These are phyloP conservation scores for Belonocnema kinseyi DNA, from an alignment of 1,140 invertebrate genomes.

Conservation along the genomic window DNA sequence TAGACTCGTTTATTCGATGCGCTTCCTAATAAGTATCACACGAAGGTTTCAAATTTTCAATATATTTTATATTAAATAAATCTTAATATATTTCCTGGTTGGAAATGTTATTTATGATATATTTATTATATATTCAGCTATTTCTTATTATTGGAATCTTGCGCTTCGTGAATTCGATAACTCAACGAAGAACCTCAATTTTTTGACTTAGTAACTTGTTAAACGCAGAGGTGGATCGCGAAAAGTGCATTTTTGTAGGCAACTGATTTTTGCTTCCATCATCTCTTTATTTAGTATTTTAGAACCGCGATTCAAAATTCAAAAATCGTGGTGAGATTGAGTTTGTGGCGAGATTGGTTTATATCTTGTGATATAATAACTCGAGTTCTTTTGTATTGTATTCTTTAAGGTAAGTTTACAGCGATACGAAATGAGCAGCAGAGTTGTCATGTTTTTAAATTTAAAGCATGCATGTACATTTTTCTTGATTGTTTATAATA, in stretches of 20 bases:
- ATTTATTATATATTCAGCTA: no score
- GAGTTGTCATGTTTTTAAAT: not conserved
- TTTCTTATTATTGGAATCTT: no score
- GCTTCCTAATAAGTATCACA: not conserved
- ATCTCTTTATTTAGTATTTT: no score
- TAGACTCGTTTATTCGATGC: not conserved
- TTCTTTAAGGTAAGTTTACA: not conserved
- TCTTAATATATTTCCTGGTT: no score
- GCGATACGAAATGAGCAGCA: not conserved
- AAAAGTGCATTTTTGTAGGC: not conserved
- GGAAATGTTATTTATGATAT: not conserved
- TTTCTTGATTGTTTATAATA: not conserved
- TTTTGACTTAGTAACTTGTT: not conserved
- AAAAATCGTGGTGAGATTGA: not conserved
- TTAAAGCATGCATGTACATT: not conserved
- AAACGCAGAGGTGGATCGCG: slow-evolving; percentile 6
- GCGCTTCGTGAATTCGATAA: no score
- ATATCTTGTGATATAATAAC: slow-evolving; percentile 8
- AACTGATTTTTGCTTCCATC: not conserved
- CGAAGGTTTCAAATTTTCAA: not conserved
- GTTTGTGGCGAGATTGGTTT: not conserved
- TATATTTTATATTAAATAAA: not conserved
- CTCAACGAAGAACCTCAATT: not conserved
- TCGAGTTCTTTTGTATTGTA: not conserved
- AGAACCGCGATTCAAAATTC: no score